A percentile compares a stretch with the other conserved stretches of the same genome.
These are phyloP conservation scores for Agrilus biguttatus DNA, from an alignment of 2,888 invertebrate species.

Conservation along the genomic window DNA sequence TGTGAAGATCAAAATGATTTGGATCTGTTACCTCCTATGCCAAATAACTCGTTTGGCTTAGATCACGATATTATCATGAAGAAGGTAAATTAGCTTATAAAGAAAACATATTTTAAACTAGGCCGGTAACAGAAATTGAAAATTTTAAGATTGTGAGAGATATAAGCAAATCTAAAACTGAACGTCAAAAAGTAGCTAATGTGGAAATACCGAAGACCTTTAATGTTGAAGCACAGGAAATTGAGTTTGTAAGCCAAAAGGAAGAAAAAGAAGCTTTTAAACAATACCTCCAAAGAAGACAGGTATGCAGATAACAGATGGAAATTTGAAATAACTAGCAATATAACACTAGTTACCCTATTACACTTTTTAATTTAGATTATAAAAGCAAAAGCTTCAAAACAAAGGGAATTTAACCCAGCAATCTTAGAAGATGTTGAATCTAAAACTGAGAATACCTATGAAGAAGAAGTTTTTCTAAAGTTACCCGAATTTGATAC, in stretches of 20 bases:
- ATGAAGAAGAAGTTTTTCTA: no score
- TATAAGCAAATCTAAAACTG: constrained; percentile 6
- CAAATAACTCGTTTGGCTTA: constrained; percentile 53
- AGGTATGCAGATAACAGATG: constrained; percentile 21
- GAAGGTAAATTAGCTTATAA: constrained; percentile 16
- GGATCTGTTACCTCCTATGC: constrained; percentile 48
- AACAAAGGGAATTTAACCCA: no score
- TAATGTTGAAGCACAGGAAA: constrained; percentile 16
- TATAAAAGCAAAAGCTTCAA: no score
- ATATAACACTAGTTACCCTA: no score
- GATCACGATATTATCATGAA: constrained; percentile 51
- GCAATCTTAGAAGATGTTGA: no score
- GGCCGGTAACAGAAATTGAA: neutral
- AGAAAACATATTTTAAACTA: neutral
- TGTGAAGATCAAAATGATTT: constrained; percentile 5
- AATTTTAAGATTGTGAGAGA: constrained; percentile 8
- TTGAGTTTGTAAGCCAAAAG: constrained; percentile 17
- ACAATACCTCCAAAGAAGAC: constrained; percentile 39
- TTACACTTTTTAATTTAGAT: no score
- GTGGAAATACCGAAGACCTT: neutral
- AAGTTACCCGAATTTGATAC: no score
- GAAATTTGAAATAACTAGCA: constrained; percentile 9
- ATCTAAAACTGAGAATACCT: no score
- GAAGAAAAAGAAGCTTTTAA: constrained; percentile 37
- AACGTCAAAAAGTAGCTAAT: neutral